phyloP scores from a whole-genome alignment of 2,797 vertebrate species.

The Salmo trutta region DNA sequence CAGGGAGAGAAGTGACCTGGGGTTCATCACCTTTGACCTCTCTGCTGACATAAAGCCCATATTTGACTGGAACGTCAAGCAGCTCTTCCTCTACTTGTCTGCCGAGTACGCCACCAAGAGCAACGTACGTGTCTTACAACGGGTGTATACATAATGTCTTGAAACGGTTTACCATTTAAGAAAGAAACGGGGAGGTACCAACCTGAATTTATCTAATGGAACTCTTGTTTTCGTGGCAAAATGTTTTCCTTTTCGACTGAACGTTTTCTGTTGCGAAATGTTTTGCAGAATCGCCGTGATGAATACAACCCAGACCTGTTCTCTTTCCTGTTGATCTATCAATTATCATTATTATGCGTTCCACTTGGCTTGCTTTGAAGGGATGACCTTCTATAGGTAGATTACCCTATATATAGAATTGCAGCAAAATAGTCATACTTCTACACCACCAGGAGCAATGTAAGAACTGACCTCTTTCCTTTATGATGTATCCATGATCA shows the following conservation, averaged over 20 bases:
- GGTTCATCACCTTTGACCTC: constrained; percentile 93
- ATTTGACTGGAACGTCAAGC: constrained; percentile 99
- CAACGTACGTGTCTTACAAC: constrained; percentile 58
- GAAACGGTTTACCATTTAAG: no score
- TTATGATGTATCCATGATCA: no score
- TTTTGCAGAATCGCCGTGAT: no score
- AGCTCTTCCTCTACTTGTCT: constrained; percentile 95
- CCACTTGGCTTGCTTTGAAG: background rate
- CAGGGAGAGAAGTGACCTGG: constrained; percentile 86
- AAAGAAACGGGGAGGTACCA: no score
- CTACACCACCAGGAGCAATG: constrained; percentile 50
- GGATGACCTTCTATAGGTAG: background rate
- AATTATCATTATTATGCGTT: background rate
- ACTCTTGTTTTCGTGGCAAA: no score
- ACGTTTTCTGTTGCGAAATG: no score
- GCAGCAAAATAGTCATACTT: no score
- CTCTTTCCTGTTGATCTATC: no score
- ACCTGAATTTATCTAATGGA: no score
- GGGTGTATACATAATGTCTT: background rate
- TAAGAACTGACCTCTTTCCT: constrained; percentile 37
- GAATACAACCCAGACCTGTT: no score
- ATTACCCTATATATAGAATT: no score
- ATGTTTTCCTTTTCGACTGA: no score
- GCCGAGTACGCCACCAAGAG: constrained; percentile 75
- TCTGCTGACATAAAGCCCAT: constrained; percentile 94